Base-by-base conservation (phyloP, 2,888 invertebrate genomes). In the Eristalis arbustorum region DNA sequence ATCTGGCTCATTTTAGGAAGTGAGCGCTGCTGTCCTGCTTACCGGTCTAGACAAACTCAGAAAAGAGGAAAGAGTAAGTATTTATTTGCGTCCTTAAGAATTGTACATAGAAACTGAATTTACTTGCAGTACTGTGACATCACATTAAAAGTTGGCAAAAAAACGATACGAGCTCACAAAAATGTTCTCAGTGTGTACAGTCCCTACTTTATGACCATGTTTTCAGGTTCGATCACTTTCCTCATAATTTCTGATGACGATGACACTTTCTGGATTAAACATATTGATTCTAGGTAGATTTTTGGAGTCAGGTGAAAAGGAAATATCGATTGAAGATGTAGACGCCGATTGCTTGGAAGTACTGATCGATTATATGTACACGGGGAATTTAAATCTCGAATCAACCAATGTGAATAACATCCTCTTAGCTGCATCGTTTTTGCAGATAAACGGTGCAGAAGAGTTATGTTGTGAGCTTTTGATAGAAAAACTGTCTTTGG, bases 141-240 rank as follows among this genome's bases (percentile, higher is more conserved):
- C 1, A 88, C 73, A 6, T 37, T 90, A 13, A 77, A 74, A 59
- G 89, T 88, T 42, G 88, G 75, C 10, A 88, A 88, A 64, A 74
- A 83, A 1, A 72, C 84, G 13, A 89, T 90, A 57, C 76, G 68
- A 28, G 90, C 89, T 1, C 90, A 90, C 59, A 89, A 89, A 37
- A 90, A 89, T 77, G 88, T 90, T n/a, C 84, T 90, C 49, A 89
- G 90, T 6, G 90, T 90, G 6, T 90, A 89, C 25, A 90, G 90
- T 78, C 89, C 89, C 8, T 90, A 90, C 73, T 91, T 91, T 42
- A 78, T 84, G 89, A 89, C 90, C 49, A 90, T 91, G 90, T 90
- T 91, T 56, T 88, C 89, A 56, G 90, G 90, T 89, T 76, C 71
- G 56, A 1, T 31, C 0, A 31, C 37, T n/a, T 61, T 6, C 37